Percentiles rank a stretch among this genome's conserved stretches.
Conservation (phyloP, 2,113 vertebrate genomes). For the Acrocephalus kingi region DNA sequence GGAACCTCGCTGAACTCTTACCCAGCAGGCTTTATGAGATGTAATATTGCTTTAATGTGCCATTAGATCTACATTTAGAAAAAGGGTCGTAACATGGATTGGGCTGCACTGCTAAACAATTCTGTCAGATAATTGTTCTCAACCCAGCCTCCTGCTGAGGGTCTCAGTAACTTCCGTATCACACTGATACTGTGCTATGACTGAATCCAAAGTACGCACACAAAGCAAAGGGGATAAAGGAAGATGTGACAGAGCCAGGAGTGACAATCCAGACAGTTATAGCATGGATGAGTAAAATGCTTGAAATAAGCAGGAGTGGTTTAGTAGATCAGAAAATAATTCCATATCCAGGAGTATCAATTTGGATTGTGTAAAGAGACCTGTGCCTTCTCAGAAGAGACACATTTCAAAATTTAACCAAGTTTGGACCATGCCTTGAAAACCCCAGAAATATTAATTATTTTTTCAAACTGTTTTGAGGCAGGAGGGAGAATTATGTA, state of each 20-base stretch:
- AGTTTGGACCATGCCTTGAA: not conserved
- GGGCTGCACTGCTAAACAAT: conserved; percentile 3
- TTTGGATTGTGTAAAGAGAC: not conserved
- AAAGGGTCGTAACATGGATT: not conserved
- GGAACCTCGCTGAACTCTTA: conserved; percentile 30
- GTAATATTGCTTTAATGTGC: conserved; percentile 21
- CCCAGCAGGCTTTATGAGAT: conserved; percentile 31
- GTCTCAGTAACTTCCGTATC: not conserved
- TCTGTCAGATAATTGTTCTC: conserved; percentile 29
- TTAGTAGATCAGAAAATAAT: not conserved
- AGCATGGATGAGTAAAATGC: not conserved
- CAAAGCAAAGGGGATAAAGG: not conserved
- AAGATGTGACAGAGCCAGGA: not conserved
- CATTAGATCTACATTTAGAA: conserved; percentile 25
- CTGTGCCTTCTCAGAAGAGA: not conserved
- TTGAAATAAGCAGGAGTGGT: not conserved
- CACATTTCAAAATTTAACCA: not conserved
- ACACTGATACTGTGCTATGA: not conserved
- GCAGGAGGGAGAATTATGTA: not conserved
- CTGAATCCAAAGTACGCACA: not conserved
- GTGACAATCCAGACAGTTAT: not conserved
- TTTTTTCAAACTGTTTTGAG: not conserved
- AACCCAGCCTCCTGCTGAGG: conserved; percentile 14
- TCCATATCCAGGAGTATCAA: not conserved
- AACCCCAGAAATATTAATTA: accelerated